Conservation (phyloP, 2,797 vertebrate species). For the Denticeps clupeoides region DNA sequence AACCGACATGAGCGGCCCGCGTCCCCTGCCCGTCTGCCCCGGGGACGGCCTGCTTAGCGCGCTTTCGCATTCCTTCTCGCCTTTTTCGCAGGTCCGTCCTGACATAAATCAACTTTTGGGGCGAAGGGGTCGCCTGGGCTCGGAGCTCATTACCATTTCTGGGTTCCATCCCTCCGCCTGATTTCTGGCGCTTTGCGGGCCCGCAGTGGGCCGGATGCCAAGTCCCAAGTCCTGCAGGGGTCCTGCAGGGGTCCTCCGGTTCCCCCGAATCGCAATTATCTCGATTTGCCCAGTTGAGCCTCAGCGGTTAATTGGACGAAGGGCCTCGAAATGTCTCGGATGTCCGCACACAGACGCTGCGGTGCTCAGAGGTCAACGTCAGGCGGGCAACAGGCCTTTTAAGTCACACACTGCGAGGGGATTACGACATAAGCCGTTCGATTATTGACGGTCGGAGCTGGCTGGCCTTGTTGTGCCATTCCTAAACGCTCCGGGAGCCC, state of each 20-base stretch:
- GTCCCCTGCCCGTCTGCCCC: slow-evolving; percentile 19
- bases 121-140: slow-evolving; percentile 12
- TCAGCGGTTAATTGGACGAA: slow-evolving; percentile 27
- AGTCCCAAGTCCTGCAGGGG: no score
- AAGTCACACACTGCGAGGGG: no score
- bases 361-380: no score
- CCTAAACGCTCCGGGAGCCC: no score
- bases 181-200: slow-evolving; percentile 22
- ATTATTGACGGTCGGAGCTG: no score
- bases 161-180: slow-evolving; percentile 26
- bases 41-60: slow-evolving; percentile 19
- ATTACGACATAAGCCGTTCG: slow-evolving; percentile 15
- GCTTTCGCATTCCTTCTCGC: slow-evolving; percentile 21
- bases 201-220: slow-evolving; percentile 14
- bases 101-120: slow-evolving; percentile 21
- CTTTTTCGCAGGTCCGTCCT: slow-evolving; percentile 10
- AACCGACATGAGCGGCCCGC: slow-evolving; percentile 26
- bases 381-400: no score
- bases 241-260: slow-evolving; percentile 20
- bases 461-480: no score
- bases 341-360: no score
- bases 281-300: slow-evolving; percentile 17
- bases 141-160: slow-evolving; percentile 22
- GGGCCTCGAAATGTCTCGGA: no score
- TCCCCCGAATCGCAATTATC: slow-evolving; percentile 17